phyloP scores from a whole-genome alignment of 2,888 invertebrate genomes.

The Lithodes maja region DNA sequence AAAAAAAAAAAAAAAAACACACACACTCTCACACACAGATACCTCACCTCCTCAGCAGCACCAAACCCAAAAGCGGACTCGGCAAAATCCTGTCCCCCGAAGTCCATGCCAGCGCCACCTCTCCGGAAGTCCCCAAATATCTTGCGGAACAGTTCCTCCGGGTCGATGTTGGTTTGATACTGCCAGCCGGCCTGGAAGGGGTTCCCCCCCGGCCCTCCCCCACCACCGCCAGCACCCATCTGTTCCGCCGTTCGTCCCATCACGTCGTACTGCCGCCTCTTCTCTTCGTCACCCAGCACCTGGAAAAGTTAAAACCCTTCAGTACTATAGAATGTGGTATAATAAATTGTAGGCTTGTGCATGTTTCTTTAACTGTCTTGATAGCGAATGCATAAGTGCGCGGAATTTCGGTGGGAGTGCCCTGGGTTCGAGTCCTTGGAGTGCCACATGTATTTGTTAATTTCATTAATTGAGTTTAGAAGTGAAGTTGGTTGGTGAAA shows the following conservation, averaged over 20 bases:
- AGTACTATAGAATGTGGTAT: no score
- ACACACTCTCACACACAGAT: no score
- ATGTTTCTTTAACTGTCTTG: no score
- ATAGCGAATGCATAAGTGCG: not conserved
- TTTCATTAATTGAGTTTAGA: no score
- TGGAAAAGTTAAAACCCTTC: slow-evolving; percentile 74
- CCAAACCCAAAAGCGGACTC: slow-evolving; percentile 94
- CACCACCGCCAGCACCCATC: slow-evolving; percentile 82
- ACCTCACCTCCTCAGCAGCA: slow-evolving; percentile 87
- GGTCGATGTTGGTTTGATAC: slow-evolving; percentile 92
- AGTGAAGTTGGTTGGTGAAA: no score
- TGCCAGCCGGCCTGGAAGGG: slow-evolving; percentile 79
- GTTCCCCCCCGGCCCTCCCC: slow-evolving; percentile 74
- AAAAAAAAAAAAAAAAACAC: no score
- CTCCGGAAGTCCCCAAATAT: slow-evolving; percentile 82
- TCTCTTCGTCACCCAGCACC: slow-evolving; percentile 91
- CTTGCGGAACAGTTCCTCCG: slow-evolving; percentile 96
- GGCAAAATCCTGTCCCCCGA: slow-evolving; percentile 85
- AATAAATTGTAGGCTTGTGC: no score
- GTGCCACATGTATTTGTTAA: no score
- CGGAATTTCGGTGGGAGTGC: not conserved
- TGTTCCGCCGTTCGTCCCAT: slow-evolving; percentile 89
- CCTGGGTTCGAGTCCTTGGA: no score
- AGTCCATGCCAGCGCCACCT: slow-evolving; percentile 80
- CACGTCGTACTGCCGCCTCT: slow-evolving; percentile 94